phyloP scores from a whole-genome alignment of 2,113 vertebrate species.

The Pica pica region DNA sequence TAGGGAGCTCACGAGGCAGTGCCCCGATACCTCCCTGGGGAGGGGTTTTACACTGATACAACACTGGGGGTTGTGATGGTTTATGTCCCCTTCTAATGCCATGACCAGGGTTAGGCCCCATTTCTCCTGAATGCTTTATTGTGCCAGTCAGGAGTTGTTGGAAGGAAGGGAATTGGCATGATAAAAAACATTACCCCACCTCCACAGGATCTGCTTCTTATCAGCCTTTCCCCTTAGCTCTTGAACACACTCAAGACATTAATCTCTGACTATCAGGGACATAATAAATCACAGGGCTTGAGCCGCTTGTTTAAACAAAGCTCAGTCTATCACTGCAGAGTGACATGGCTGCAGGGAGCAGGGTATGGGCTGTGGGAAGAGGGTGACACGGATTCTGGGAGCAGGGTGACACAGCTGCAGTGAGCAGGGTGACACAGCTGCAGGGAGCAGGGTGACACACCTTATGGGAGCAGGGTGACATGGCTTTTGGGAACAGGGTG shows the following conservation, averaged over 20 bases:
- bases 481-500: not conserved
- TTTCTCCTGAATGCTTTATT: not conserved
- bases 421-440: not conserved
- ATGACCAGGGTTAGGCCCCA: not conserved
- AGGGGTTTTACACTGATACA: not conserved
- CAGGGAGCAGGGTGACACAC: not conserved
- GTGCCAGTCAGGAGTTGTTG: rapidly evolving
- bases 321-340: not conserved
- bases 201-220: not conserved
- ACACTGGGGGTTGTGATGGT: too few relatives aligned
- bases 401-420: not conserved
- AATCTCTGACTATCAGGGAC: not conserved
- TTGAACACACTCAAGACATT: not conserved
- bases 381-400: too few relatives aligned
- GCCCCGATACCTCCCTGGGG: rapidly evolving
- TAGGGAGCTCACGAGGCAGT: rapidly evolving
- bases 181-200: not conserved
- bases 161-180: not conserved
- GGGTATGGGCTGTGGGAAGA: not conserved
- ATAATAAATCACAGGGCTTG: not conserved
- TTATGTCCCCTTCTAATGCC: not conserved
- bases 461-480: not conserved
- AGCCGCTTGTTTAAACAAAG: not conserved
- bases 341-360: rapidly evolving
- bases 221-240: not conserved